A percentile compares a stretch with the other conserved stretches of the same genome.
phyloP scores from a whole-genome alignment of 1,140 invertebrate genomes.

The Pogonomyrmex californicus region DNA sequence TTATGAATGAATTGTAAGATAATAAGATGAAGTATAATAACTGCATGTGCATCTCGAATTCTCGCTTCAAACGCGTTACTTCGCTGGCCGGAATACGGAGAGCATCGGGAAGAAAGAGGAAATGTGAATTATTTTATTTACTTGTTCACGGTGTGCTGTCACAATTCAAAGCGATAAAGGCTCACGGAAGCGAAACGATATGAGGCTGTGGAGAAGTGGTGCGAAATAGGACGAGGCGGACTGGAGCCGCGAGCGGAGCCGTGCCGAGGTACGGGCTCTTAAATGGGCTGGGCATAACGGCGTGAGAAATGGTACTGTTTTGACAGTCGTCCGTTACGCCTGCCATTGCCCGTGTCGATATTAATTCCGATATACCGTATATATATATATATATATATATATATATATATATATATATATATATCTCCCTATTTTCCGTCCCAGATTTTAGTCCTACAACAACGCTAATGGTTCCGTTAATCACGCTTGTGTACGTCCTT shows the following conservation, averaged over 20 bases:
- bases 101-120: neutral
- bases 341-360: constrained; percentile 38
- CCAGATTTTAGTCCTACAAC: constrained; percentile 19
- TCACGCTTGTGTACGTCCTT: constrained; percentile 11
- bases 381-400: constrained; percentile 34
- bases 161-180: constrained; percentile 37
- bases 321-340: constrained; percentile 79
- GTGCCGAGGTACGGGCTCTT: constrained; percentile 69
- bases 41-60: neutral
- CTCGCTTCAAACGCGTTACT: neutral
- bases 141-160: constrained; percentile 12
- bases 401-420: constrained; percentile 4
- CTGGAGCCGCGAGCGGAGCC: constrained; percentile 67
- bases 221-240: constrained; percentile 69
- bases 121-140: constrained; percentile 48
- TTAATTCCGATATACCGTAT: constrained; percentile 28
- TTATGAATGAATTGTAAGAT: no score
- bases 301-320: constrained; percentile 84
- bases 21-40: neutral
- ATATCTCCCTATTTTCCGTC: constrained; percentile 19
- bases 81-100: neutral
- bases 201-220: constrained; percentile 66
- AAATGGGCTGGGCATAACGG: constrained; percentile 83
- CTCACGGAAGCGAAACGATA: constrained; percentile 56
- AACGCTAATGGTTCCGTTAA: constrained; percentile 46